Evolutionary conservation across 2,113 vertebrate genomes (phyloP).

Genomic region (Ptychochromis oligacanthus): DNA sequence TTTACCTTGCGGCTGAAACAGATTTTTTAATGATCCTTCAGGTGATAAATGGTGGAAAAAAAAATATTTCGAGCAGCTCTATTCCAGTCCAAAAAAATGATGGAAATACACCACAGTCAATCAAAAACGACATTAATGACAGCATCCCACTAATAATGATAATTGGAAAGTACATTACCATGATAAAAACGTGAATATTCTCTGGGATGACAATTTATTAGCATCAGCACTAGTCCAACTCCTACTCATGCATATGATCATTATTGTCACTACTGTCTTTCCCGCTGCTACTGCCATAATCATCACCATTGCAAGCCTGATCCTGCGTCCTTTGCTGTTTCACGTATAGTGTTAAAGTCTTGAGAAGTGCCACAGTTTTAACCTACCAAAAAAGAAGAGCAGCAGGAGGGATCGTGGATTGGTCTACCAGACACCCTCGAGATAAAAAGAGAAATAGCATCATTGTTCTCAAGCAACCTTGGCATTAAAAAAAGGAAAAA

Average conservation of each 20-base stretch:
- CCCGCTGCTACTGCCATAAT: not conserved
- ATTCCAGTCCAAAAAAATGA: not conserved
- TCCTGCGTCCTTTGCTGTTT: not conserved
- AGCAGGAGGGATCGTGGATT: not conserved
- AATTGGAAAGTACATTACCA: slow-evolving; percentile 44
- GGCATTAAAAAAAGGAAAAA: not conserved
- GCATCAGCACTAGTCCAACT: slow-evolving; percentile 5
- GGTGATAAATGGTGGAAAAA: not conserved
- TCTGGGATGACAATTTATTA: slow-evolving; percentile 24
- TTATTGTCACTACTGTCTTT: slow-evolving; percentile 26
- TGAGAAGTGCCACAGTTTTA: not conserved
- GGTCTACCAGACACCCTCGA: not conserved
- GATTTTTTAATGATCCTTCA: not conserved
- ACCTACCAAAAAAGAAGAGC: not conserved
- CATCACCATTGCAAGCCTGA: not conserved
- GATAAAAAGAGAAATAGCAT: not conserved
- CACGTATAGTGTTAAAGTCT: not conserved
- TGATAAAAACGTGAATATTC: slow-evolving; percentile 55
- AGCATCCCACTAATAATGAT: slow-evolving; percentile 40
- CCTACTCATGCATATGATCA: slow-evolving; percentile 14
- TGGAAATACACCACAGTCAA: slow-evolving; percentile 27
- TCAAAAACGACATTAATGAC: slow-evolving; percentile 54
- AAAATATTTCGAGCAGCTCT: not conserved
- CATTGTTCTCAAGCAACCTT: not conserved
- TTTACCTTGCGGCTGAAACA: not conserved